Conservation (phyloP, 2,888 invertebrate genomes). For the Ophioninae sp. region DNA sequence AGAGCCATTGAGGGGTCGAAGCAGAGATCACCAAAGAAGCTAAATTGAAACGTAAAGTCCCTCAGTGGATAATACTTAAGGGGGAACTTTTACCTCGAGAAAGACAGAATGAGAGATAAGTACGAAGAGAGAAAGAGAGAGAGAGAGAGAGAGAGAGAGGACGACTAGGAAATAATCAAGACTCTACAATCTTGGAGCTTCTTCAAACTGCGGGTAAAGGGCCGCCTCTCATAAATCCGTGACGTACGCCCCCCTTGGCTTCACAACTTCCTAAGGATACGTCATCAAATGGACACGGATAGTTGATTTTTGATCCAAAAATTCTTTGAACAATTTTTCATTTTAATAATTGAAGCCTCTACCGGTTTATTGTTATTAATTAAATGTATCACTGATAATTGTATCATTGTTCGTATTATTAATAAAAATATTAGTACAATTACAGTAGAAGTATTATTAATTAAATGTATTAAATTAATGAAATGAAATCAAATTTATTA, state of each 20-base stretch:
- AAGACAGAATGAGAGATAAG: slow-evolving; percentile 2
- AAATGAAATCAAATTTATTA: no score
- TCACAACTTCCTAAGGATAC: background rate
- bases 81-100: slow-evolving; percentile 17
- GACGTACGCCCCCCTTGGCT: slow-evolving; percentile 58
- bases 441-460: no score
- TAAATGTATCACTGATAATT: no score
- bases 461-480: no score
- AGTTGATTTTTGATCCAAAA: background rate
- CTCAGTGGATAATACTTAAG: slow-evolving; percentile 12
- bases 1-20: slow-evolving; percentile 30
- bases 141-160: slow-evolving; percentile 33
- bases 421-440: no score
- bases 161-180: slow-evolving; percentile 70
- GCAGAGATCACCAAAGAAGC: slow-evolving; percentile 60
- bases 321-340: background rate
- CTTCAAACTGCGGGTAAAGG: slow-evolving; percentile 69
- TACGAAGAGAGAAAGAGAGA: slow-evolving; percentile 18
- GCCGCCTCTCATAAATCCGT: slow-evolving; percentile 67
- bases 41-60: slow-evolving; percentile 70
- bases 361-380: background rate
- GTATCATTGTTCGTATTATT: no score
- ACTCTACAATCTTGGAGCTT: slow-evolving; percentile 61
- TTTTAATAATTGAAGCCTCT: background rate
- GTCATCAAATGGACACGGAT: background rate